A percentile compares a stretch with the other conserved stretches of the same genome.
These are phyloP conservation scores for Rattus rattus DNA, from an alignment of 2,113 vertebrate genomes.

Conservation along the genomic window DNA sequence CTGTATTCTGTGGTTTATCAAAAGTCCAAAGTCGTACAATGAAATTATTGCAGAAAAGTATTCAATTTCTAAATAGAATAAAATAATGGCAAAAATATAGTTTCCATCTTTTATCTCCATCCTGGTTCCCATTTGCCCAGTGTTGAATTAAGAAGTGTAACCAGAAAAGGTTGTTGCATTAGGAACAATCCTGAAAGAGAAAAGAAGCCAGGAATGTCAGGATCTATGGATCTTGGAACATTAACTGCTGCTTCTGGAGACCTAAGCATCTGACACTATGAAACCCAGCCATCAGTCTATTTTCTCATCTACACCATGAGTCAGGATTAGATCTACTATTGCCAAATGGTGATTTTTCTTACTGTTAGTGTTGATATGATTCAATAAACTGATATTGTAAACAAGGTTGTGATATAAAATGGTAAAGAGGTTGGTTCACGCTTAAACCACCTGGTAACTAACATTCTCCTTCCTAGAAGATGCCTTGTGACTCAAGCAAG, in stretches of 20 bases:
- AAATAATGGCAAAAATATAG: not conserved
- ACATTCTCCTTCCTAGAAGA: not conserved
- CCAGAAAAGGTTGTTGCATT: not conserved
- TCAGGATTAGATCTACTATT: not conserved
- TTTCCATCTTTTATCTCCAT: not conserved
- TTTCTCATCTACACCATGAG: not conserved
- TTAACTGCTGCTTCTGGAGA: not conserved
- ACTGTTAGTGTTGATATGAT: not conserved
- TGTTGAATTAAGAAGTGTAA: not conserved
- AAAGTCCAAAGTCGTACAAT: not conserved
- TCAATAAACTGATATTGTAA: not conserved
- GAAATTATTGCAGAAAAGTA: not conserved
- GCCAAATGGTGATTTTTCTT: not conserved
- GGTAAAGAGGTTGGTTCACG: not conserved
- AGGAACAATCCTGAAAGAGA: not conserved
- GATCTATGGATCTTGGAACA: not conserved
- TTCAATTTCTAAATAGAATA: not conserved
- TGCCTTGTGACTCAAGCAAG: not conserved
- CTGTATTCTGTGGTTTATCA: not conserved
- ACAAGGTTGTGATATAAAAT: not conserved
- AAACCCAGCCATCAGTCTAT: not conserved
- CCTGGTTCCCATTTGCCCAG: not conserved
- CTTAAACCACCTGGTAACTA: not conserved
- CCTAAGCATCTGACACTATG: fast-evolving
- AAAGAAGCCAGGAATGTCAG: fast-evolving